Percentiles rank a stretch among this genome's conserved stretches.
These are phyloP conservation scores for Brachirus orientalis DNA, from an alignment of 2,113 vertebrate species.

Conservation along the genomic window DNA sequence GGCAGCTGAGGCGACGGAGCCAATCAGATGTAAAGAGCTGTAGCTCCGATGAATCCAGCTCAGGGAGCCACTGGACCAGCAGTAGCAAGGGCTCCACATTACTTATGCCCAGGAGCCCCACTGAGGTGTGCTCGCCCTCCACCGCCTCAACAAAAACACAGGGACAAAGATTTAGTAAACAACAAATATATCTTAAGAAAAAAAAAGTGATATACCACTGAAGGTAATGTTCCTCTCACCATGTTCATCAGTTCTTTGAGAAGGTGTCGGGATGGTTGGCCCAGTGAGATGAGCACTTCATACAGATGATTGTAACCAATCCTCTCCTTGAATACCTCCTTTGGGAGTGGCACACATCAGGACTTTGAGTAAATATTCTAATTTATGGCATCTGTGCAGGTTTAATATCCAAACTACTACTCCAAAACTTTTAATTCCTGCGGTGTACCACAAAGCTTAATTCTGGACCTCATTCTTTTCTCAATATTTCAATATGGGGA, in stretches of 20 bases:
- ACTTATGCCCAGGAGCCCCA: constrained; percentile 95
- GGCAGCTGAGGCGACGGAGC: constrained; percentile 92
- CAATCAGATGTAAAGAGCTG: constrained; percentile 94
- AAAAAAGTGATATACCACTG: background rate
- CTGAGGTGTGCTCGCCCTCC: constrained; percentile 95
- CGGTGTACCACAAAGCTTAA: too few species aligned
- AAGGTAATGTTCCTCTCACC: constrained; percentile 79
- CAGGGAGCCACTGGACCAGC: constrained; percentile 95
- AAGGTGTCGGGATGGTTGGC: constrained; percentile 90
- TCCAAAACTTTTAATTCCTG: too few species aligned
- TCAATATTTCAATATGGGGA: too few species aligned
- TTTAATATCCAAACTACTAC: too few species aligned
- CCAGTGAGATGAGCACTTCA: constrained; percentile 93
- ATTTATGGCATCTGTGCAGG: background rate
- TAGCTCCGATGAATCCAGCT: constrained; percentile 89
- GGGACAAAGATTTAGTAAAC: background rate
- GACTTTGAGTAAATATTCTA: background rate
- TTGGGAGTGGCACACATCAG: constrained; percentile 7
- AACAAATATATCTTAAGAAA: background rate
- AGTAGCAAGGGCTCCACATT: constrained; percentile 96
- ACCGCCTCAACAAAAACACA: constrained; percentile 83
- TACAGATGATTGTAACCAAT: constrained; percentile 96
- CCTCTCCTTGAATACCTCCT: constrained; percentile 99
- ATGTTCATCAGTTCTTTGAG: constrained; percentile 99
- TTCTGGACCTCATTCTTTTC: too few species aligned